Evolutionary conservation across 2,113 vertebrate genomes (phyloP).

Genomic region (Thalassoma bifasciatum): DNA sequence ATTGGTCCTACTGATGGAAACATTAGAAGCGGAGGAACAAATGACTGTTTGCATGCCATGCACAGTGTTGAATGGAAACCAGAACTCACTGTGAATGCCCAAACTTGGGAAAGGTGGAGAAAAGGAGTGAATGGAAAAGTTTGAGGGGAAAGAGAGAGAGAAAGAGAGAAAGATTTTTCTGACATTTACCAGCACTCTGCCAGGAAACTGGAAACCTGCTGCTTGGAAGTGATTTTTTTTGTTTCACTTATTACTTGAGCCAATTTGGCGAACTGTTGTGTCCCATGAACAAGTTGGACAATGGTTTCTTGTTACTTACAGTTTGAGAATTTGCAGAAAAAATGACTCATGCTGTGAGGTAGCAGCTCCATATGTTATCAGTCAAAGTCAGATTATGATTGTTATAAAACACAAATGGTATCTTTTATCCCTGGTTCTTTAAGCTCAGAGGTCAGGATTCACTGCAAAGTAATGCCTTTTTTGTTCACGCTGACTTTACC

Average conservation of each 20-base stretch:
- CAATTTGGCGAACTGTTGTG: neutral
- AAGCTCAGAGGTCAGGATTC: neutral
- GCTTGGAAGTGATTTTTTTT: conserved; percentile 5
- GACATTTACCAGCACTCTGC: neutral
- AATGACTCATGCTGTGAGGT: neutral
- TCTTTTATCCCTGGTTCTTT: neutral
- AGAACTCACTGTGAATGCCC: neutral
- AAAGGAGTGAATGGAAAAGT: neutral
- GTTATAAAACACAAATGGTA: neutral
- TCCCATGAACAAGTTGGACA: neutral
- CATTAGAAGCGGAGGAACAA: neutral
- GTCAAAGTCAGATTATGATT: neutral
- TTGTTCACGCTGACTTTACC: neutral
- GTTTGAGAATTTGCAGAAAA: neutral
- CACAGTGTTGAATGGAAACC: neutral
- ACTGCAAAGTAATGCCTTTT: neutral
- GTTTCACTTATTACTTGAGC: neutral
- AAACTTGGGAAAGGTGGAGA: neutral
- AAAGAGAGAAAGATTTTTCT: neutral
- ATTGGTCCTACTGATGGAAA: conserved; percentile 7
- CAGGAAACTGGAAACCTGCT: conserved; percentile 12
- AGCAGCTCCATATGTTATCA: neutral
- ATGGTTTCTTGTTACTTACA: conserved; percentile 1
- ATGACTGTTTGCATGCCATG: neutral
- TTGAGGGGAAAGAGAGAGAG: neutral